Evolutionary conservation across 2,797 vertebrate species (phyloP), one percentile per base, ranked within the genome.

Genomic region (Stomatorhinus walkeri): DNA sequence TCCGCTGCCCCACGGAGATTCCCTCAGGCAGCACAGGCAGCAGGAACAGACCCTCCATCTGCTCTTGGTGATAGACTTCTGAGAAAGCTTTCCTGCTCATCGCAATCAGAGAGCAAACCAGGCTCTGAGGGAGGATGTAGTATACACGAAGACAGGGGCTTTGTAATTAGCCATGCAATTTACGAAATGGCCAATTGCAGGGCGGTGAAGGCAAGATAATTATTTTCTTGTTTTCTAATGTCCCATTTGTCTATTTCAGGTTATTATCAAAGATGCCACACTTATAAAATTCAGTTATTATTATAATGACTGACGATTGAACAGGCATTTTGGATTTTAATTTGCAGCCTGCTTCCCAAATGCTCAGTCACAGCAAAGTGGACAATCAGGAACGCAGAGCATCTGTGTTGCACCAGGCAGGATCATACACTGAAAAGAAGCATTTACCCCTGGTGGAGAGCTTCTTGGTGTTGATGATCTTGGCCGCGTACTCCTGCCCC

Each of bases 381-480:
- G 79, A 46, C 8, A 22, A 24, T 22, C 3, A 22, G 79, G 46
- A 84, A 10, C 40, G 49, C 14, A 9, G 8, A n/a, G 79, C 79
- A 46, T 40, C 19, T 43, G 79, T 22, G 43, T 83, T 22, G 43
- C 79, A 83, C n/a, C 19, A 49, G 40, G 48, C 19, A 56, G 3
- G 59, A 16, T 49, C 22, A 28, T 22, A n/a, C 7, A 19, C 14
- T 64, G 79, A 49, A 28, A n/a, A 46, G 16, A 54, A 88, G 40
- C 85, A 90, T 96, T 89, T 94, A 99, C 98, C 98, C 96, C 98
- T 96, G 93, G 98, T 98, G 16, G 98, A 99, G 90, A 99, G 97
- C 93, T 99, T 99, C 96, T 99, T 99, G 92, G 98, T 99, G 93
- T 99, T 99, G 96, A 99, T 99, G 93, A 99, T 99, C 96, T 99